phyloP scores from a whole-genome alignment of 2,888 invertebrate species.

The Drosophila bunnanda region DNA sequence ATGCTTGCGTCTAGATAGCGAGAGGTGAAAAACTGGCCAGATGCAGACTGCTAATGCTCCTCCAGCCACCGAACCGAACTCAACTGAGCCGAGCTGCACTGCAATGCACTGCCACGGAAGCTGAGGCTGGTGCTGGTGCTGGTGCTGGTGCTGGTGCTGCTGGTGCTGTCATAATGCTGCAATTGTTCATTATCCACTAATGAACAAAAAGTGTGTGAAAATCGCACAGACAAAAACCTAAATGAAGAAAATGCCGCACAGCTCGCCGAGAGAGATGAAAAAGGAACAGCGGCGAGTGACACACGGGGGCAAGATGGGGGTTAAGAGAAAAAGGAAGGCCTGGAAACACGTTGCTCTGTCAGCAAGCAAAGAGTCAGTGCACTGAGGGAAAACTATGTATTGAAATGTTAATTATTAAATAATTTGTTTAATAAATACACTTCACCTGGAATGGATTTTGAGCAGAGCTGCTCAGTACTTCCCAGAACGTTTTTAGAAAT shows the following conservation, averaged over 20 bases:
- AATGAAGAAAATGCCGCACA: slow-evolving; percentile 75
- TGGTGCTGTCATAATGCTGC: slow-evolving; percentile 79
- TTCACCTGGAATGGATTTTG: too few species aligned
- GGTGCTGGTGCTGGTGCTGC: slow-evolving; percentile 48
- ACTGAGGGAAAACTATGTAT: slow-evolving; percentile 20
- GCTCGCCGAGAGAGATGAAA: slow-evolving; percentile 64
- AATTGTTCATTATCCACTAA: slow-evolving; percentile 83
- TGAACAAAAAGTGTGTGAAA: slow-evolving; percentile 81
- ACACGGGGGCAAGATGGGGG: slow-evolving; percentile 23
- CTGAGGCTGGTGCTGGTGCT: slow-evolving; percentile 43
- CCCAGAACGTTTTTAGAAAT: too few species aligned
- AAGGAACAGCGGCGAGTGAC: slow-evolving; percentile 71
- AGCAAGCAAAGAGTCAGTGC: slow-evolving; percentile 66
- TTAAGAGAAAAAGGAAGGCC: slow-evolving; percentile 32
- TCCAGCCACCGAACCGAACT: slow-evolving; percentile 20
- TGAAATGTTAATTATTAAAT: not conserved
- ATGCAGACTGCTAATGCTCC: slow-evolving; percentile 58
- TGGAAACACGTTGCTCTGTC: slow-evolving; percentile 78
- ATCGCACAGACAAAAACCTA: slow-evolving; percentile 74
- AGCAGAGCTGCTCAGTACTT: too few species aligned
- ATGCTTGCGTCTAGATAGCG: slow-evolving; percentile 76
- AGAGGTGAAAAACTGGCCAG: slow-evolving; percentile 74
- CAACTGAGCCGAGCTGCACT: slow-evolving; percentile 14
- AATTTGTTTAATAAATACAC: not conserved
- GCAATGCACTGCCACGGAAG: slow-evolving; percentile 32